Evolutionary conservation across 2,113 vertebrate species (phyloP).

Genomic region (Catagonus wagneri): DNA sequence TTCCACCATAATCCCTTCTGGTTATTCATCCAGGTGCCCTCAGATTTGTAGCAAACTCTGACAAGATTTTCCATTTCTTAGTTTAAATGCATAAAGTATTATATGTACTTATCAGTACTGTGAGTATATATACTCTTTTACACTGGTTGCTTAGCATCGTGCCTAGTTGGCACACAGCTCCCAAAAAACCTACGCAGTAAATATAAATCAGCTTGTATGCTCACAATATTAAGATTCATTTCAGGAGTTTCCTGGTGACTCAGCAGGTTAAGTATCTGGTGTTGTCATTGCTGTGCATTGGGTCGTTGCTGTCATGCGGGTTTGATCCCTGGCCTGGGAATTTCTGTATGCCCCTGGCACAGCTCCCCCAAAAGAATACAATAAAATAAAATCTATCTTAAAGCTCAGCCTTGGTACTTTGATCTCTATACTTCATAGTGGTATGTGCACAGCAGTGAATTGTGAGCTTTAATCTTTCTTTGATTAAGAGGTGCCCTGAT

Average conservation of each 20-base stretch:
- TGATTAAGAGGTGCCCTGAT: background rate
- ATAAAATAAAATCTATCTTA: too few relatives aligned
- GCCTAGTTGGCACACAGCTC: background rate
- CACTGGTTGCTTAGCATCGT: slow-evolving; percentile 10
- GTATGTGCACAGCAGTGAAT: background rate
- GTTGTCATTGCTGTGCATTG: too few relatives aligned
- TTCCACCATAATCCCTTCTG: background rate
- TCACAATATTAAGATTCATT: background rate
- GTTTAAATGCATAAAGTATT: background rate
- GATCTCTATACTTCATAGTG: background rate
- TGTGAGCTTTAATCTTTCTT: background rate
- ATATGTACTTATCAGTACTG: too few relatives aligned
- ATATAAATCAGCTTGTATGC: too few relatives aligned
- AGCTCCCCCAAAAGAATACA: too few relatives aligned
- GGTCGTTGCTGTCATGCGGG: too few relatives aligned
- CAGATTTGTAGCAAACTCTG: background rate
- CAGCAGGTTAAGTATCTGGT: too few relatives aligned
- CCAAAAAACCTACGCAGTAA: background rate
- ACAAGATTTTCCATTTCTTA: background rate
- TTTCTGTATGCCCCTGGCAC: too few relatives aligned
- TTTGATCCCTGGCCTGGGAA: too few relatives aligned
- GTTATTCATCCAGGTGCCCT: background rate
- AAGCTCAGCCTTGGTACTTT: background rate
- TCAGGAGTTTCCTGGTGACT: too few relatives aligned
- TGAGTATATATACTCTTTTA: background rate